Conservation (phyloP, 2,797 vertebrate species). For the Salmo trutta region DNA sequence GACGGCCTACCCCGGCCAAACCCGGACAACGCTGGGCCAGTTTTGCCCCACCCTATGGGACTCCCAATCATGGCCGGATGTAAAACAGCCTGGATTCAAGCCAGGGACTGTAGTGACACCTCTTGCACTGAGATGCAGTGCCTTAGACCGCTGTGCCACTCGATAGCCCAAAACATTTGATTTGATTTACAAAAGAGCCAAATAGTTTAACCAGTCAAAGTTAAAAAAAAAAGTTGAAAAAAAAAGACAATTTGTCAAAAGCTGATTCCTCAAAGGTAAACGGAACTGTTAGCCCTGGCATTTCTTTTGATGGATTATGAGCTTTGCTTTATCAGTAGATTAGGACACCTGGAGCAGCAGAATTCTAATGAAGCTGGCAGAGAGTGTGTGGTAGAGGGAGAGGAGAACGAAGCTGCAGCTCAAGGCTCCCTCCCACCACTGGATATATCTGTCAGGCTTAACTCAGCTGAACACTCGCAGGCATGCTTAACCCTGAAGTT, state of each 20-base stretch:
- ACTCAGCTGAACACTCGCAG: slow-evolving; percentile 32
- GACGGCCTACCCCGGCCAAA: no score
- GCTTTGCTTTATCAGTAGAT: slow-evolving; percentile 74
- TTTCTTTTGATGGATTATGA: slow-evolving; percentile 73
- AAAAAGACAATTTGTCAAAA: slow-evolving; percentile 45
- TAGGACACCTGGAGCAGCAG: slow-evolving; percentile 64
- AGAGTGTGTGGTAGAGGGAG: slow-evolving; percentile 27
- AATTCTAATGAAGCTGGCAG: slow-evolving; percentile 63
- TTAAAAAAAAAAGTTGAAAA: slow-evolving; percentile 12
- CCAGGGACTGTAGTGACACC: no score
- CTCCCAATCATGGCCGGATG: no score
- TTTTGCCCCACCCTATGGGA: no score
- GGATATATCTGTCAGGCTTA: slow-evolving; percentile 45
- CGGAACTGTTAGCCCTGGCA: slow-evolving; percentile 58
- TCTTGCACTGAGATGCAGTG: no score
- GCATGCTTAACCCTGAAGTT: slow-evolving; percentile 26
- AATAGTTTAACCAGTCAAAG: slow-evolving; percentile 39
- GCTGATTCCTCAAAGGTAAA: slow-evolving; percentile 64
- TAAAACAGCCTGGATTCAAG: no score
- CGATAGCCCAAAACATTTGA: no score
- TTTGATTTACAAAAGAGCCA: slow-evolving; percentile 26
- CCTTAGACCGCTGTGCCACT: no score
- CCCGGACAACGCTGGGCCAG: no score
- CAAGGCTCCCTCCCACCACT: slow-evolving; percentile 20
- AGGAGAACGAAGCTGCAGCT: slow-evolving; percentile 24